A percentile compares a stretch with the other conserved stretches of the same genome.
These are phyloP conservation scores for Asobara japonica DNA, from an alignment of 1,140 invertebrate species.

Conservation along the genomic window DNA sequence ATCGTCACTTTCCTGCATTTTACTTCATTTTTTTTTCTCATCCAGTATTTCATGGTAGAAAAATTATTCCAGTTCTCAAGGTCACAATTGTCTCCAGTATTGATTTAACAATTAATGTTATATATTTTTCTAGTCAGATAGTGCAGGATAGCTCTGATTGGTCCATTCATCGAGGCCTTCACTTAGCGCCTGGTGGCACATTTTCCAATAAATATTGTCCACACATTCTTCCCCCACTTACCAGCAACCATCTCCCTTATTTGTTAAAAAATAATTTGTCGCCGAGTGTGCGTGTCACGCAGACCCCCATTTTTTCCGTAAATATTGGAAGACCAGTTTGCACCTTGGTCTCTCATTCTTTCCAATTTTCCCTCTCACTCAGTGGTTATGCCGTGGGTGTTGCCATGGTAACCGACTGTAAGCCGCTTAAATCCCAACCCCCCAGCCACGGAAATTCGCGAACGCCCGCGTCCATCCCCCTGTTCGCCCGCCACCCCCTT, in stretches of 20 bases:
- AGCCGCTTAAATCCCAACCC: conserved; percentile 57
- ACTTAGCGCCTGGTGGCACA: no score
- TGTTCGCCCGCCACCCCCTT: conserved; percentile 13
- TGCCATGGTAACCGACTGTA: conserved; percentile 61
- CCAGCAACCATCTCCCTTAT: not conserved
- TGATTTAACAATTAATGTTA: no score
- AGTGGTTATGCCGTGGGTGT: conserved; percentile 47
- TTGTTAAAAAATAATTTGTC: not conserved
- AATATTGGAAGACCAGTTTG: conserved; percentile 23
- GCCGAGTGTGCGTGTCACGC: not conserved
- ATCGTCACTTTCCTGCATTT: conserved; percentile 4
- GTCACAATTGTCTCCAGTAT: no score
- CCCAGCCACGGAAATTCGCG: conserved; percentile 30
- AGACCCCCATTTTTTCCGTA: not conserved
- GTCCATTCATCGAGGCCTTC: no score
- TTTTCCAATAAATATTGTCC: no score
- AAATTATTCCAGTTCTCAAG: not conserved
- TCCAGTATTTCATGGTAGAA: no score
- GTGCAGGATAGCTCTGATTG: no score
- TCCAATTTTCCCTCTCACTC: conserved; percentile 46
- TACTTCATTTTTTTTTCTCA: not conserved
- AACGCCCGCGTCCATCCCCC: conserved; percentile 20
- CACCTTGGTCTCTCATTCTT: conserved; percentile 17
- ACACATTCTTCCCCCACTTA: no score
- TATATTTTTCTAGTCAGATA: no score